Percentiles rank a stretch among this genome's conserved stretches.
phyloP scores from a whole-genome alignment of 2,888 invertebrate species.

The Parthenolecanium corni region DNA sequence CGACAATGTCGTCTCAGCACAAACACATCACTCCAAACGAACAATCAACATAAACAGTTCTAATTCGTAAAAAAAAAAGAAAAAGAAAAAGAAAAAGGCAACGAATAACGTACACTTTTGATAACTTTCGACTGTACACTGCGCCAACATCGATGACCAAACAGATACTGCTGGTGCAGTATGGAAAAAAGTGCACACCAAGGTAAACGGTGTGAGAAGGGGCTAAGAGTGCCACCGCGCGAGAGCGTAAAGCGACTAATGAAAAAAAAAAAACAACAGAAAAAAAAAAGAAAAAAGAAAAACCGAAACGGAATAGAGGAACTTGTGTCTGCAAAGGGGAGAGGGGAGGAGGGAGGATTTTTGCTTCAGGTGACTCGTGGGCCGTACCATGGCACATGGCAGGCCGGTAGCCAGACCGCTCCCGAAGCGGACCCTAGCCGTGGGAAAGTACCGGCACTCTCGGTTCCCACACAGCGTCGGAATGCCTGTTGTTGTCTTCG shows the following conservation, averaged over 20 bases:
- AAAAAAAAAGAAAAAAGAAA: too few species aligned
- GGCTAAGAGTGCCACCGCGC: neutral
- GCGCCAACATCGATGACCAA: neutral
- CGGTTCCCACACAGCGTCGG: conserved; percentile 49
- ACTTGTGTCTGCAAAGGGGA: too few species aligned
- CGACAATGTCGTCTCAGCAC: too few species aligned
- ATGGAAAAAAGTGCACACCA: neutral
- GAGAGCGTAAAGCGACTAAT: too few species aligned
- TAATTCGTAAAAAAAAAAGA: neutral
- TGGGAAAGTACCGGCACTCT: conserved; percentile 53
- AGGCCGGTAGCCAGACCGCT: conserved; percentile 28
- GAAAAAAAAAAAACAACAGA: too few species aligned
- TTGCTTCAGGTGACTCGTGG: conserved; percentile 26
- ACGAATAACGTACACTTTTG: neutral
- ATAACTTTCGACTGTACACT: neutral
- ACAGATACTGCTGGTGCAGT: neutral
- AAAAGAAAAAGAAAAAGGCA: neutral
- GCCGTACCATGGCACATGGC: conserved; percentile 26
- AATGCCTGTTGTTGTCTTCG: conserved; percentile 18
- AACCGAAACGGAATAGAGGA: too few species aligned
- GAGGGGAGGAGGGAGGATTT: too few species aligned
- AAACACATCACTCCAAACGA: too few species aligned
- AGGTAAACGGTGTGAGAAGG: neutral
- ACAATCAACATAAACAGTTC: too few species aligned
- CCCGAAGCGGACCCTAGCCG: conserved; percentile 38